phyloP scores from a whole-genome alignment of 2,113 vertebrate genomes.

The Rattus rattus region DNA sequence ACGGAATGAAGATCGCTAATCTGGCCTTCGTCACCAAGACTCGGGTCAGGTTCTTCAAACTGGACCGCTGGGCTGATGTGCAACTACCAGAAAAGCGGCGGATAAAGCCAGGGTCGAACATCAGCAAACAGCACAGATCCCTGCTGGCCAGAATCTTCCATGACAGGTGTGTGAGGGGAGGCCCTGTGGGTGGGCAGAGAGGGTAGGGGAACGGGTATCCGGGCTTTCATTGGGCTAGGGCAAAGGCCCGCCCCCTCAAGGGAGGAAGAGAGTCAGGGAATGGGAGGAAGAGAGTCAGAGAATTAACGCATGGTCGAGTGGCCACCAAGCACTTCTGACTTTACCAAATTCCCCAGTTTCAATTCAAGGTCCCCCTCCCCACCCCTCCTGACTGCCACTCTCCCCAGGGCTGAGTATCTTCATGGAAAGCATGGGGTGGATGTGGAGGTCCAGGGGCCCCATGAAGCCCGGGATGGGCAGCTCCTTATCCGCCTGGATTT shows the following conservation, averaged over 20 bases:
- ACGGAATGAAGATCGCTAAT: conserved; percentile 77
- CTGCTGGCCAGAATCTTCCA: conserved; percentile 78
- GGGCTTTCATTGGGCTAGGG: background rate
- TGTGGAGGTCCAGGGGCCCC: conserved; percentile 82
- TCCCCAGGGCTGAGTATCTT: conserved; percentile 85
- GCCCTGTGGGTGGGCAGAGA: background rate
- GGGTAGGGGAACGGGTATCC: background rate
- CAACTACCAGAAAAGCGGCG: conserved; percentile 53
- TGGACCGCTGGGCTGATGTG: conserved; percentile 61
- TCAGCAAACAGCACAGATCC: conserved; percentile 77
- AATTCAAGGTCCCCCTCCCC: background rate
- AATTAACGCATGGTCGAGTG: too few species aligned
- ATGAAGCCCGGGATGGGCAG: conserved; percentile 67
- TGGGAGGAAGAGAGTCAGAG: background rate
- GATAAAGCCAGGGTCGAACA: conserved; percentile 47
- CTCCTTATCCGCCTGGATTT: conserved; percentile 87
- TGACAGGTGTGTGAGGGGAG: conserved; percentile 69
- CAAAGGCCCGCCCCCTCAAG: background rate
- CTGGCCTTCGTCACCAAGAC: conserved; percentile 71
- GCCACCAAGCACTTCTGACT: background rate
- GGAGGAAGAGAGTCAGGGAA: background rate
- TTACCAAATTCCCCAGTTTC: background rate
- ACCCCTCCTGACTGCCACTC: background rate
- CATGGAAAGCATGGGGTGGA: conserved; percentile 87
- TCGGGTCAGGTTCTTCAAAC: conserved; percentile 82